Conservation (phyloP, 2,797 vertebrate genomes). For the Euphonia xanthogaster region DNA sequence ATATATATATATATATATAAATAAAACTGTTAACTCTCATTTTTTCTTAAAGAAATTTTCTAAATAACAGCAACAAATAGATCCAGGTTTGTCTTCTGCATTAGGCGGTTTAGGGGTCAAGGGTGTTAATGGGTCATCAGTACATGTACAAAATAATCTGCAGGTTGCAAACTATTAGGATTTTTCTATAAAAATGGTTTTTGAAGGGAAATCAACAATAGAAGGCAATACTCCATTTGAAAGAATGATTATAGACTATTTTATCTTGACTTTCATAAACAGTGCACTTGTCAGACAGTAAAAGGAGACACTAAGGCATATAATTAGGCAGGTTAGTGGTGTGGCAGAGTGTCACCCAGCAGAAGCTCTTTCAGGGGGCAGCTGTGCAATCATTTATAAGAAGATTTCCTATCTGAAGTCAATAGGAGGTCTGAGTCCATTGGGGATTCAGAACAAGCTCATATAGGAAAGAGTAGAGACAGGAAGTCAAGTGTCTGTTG, state of each 20-base stretch:
- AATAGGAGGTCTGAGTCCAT: neutral
- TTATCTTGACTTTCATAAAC: neutral
- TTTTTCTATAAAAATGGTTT: neutral
- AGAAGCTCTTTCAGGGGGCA: neutral
- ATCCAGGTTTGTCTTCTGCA: neutral
- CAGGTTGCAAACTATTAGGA: neutral
- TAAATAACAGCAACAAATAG: neutral
- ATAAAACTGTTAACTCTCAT: neutral
- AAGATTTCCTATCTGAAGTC: conserved; percentile 2
- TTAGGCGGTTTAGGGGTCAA: neutral
- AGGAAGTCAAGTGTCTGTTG: conserved; percentile 17
- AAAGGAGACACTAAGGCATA: neutral
- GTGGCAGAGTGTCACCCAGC: neutral
- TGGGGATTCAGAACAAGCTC: neutral
- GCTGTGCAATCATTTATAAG: neutral
- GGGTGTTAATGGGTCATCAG: neutral
- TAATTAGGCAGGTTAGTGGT: neutral
- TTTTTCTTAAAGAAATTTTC: neutral
- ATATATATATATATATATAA: neutral
- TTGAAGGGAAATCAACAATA: neutral
- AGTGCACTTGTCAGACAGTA: neutral
- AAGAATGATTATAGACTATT: neutral
- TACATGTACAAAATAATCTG: neutral
- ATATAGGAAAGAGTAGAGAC: neutral
- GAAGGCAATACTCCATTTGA: neutral